These are phyloP conservation scores for Plutella xylostella DNA, from an alignment of 2,888 invertebrate genomes.

Conservation along the genomic window DNA sequence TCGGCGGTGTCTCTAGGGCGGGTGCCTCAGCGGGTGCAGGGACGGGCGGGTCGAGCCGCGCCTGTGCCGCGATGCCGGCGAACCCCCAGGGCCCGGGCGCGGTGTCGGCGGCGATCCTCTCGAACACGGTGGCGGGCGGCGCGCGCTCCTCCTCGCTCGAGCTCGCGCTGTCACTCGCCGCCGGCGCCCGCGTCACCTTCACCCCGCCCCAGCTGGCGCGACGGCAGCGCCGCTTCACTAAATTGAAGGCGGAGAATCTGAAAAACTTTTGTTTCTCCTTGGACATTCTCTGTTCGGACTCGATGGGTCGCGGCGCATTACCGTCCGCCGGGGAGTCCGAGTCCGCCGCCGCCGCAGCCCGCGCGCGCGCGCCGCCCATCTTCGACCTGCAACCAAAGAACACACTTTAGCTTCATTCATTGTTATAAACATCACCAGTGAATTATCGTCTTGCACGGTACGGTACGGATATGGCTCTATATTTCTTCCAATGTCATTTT, in stretches of 20 bases:
- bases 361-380: slow-evolving; percentile 37
- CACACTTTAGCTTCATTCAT: too few relatives aligned
- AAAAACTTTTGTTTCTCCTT: slow-evolving; percentile 92
- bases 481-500: too few relatives aligned
- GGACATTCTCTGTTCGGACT: slow-evolving; percentile 81
- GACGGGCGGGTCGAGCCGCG: slow-evolving; percentile 41
- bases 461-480: too few relatives aligned
- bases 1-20: not conserved
- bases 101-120: slow-evolving; percentile 43
- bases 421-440: too few relatives aligned
- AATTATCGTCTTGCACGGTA: too few relatives aligned
- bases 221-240: slow-evolving; percentile 66
- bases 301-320: slow-evolving; percentile 50
- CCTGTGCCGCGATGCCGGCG: slow-evolving; percentile 72
- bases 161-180: not conserved
- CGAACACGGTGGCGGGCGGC: slow-evolving; percentile 37
- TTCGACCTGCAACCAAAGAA: slow-evolving; percentile 33
- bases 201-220: slow-evolving; percentile 23
- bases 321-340: slow-evolving; percentile 64
- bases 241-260: slow-evolving; percentile 82
- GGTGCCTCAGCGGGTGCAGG: slow-evolving; percentile 2
- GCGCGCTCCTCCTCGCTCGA: slow-evolving; percentile 44
- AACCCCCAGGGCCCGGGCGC: slow-evolving; percentile 64
- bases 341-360: slow-evolving; percentile 32
- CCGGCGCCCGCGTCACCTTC: not conserved